Evolutionary conservation across 2,797 vertebrate genomes (phyloP), one percentile per base, ranked within the genome.

Genomic region (Darevskia nairensis): DNA sequence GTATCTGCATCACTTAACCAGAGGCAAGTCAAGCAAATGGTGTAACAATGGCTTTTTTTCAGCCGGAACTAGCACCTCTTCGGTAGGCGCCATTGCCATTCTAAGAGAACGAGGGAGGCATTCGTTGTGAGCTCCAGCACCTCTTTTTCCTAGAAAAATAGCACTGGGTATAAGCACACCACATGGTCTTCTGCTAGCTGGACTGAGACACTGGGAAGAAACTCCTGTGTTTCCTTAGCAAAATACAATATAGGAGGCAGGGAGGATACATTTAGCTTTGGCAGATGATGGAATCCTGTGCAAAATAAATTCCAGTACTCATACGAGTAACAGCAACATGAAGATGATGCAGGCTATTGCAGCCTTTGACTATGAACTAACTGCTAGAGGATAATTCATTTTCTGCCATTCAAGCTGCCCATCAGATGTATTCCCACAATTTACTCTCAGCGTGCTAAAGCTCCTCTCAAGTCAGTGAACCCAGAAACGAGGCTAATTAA

Each of bases 341-440:
- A 64, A 94, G 88, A 93, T 94, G 91, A 89, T 92, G 90, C 61
- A 95, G 91, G 92, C 89, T 90, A 84, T 90, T 71, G 92, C 90
- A 91, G 93, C 90, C 92, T 93, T 96, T 94, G 96, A 95, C 94
- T 88, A 87, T 89, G 86, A 89, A 95, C 93, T 95, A 96, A 92
- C 95, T 81, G 92, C 86, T 84, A 93, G 25, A 85, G 88, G 92
- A 89, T 90, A 92, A 91, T 94, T 94, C 11, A 17, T 91, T 96
- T 94, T 93, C 91, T 94, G 88, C 66, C 74, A 92, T 75, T 0
- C 2, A 92, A 89, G 32, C 64, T 89, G 93, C 94, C 71, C 94
- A 92, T 90, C 82, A 93, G 91, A 94, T 95, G 90, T 91, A 94
- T 94, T 90, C 85, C 83, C 77, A 93, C 1, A 1, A 93, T 44